Base-by-base conservation (phyloP, 2,888 invertebrate genomes). In the Baronia brevicornis region DNA sequence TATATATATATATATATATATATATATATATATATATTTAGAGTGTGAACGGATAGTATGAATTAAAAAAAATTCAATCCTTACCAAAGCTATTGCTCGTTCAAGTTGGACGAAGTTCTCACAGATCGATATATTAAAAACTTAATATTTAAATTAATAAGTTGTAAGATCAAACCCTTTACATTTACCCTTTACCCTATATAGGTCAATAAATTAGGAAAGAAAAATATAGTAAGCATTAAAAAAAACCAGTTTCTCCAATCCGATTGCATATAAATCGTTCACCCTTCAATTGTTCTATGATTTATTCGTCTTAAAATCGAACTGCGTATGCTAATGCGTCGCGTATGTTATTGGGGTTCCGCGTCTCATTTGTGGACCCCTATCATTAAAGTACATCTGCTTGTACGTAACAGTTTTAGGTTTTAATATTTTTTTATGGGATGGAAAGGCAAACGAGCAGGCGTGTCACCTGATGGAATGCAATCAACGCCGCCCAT, bases 201-300 rank as follows among this genome's bases (percentile, higher is more conserved):
- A 53, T 65, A 68, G 74, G 72, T 72, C 70, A 68, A 78, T 80
- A 80, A 80, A 80, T 78, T 74, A 68, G 69, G 68, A 60, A 64
- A 60, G 54, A 47, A 48, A 62, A 63, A 61, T 49, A 56, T 54
- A 48, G 41, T 41, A 33, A 50, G 40, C 46, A 60, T 57, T 54
- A 55, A 48, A 54, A n/a, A 48, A 64, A 72, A 78, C 77, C 72
- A 67, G 72, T 73, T 60, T 39, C 25, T 48, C 47, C 42, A 44
- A 46, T 48, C 48, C 48, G 51, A 54, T 52, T 51, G 47, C 41
- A 44, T 48, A 53, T 49, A 49, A 60, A 54, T 57, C 46, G 42
- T 42, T 56, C 51, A 68, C 69, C 62, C 60, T 35, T 54, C 65
- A 63, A 77, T 80, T 82, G 80, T 82, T 82, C 80, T 82, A 74